Base-by-base conservation (phyloP, 2,888 invertebrate genomes). In the Drosophila merina region DNA sequence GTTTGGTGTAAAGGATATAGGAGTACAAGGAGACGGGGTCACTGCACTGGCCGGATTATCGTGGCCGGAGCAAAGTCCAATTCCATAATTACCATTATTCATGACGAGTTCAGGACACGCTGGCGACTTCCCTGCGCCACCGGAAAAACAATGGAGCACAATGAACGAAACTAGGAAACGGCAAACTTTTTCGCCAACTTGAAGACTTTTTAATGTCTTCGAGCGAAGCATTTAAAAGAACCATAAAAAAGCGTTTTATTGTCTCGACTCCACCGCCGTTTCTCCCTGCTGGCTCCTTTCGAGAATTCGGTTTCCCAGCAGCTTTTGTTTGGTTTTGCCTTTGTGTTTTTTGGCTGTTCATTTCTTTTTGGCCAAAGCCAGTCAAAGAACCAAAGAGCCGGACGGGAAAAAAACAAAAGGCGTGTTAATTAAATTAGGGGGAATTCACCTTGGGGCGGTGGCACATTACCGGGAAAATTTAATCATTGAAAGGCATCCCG, bases 211-310 rank as follows among this genome's bases (percentile, higher is more conserved):
- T 74, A 81, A 81, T 85, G 77, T 72, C 66, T 76, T 72, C 57
- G 57, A 72, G 74, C 69, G 47, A 67, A 85, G 77, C 80, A 71
- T 82, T 81, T 75, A 79, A 85, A 72, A 72, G 62, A 76, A 28
- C 70, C 73, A 79, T 83, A 78, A 84, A 85, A 80, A 75, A 42
- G 64, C 75, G 67, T 79, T 82, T 74, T 73, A 76, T 82, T 82
- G 79, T 79, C 79, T 64, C 57, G 40, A 56, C 54, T 69, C 45
- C 12, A 50, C 42, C 54, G 48, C 51, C 48, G 49, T 63, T 57
- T 57, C 49, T 30, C 38, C 26, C 47, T 25, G 12, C 49, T 20
- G 20, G 42, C 56, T 20, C 40, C 56, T 47, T 58, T 10, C 14
- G 54, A 55, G 73, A 25, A 56, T 67, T 49, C 42, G 26, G 31